Base-by-base conservation (phyloP, 2,113 vertebrate species). In the Peromyscus californicus region DNA sequence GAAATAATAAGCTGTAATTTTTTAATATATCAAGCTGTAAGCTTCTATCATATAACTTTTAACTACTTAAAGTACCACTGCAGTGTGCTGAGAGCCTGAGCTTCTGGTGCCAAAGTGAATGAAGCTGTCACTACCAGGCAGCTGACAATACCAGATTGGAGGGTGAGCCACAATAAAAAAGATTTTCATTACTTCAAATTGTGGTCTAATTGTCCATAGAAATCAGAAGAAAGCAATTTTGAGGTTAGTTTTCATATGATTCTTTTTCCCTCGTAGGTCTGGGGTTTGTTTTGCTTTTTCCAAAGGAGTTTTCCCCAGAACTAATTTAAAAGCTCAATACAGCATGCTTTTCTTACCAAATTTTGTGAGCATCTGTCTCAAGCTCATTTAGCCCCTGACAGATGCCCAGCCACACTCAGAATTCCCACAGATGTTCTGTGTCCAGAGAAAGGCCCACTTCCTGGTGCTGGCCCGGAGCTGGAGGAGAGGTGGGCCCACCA, bases 231-330 rank as follows among this genome's bases (percentile, higher is more conserved):
- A 95, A 97, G 87, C 89, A 88, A 95, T 95, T 97, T 96, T 97
- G 97, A 97, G 97, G 96, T 97, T 97, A 94, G 94, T 97, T 97
- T 96, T 97, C 94, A 78, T 97, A 57, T 88, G 90, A 86, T 90
- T 93, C 70, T 69, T 90, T 89, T 75, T 48, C 45, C 45, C 65
- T 94, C 33, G 93, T 61, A 57, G 94, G 94, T 90, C 91, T 95
- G 95, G 88, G 93, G 89, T 96, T 98, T 93, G 96, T 96, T 97
- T 95, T 97, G 89, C 16, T 94, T 54, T 98, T 97, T 96, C 83
- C 75, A 84, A 97, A 95, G 94, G 92, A 94, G 85, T 96, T 98
- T 98, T 97, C 95, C 95, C 91, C 95, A 94, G 93, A 96, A 93
- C 90, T 98, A 78, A 93, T 98, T 93, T 95, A 67, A 42, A 97